A percentile compares a stretch with the other conserved stretches of the same genome.
Evolutionary conservation across 1,140 invertebrate genomes (phyloP).

Genomic region (Cherax quadricarinatus): DNA sequence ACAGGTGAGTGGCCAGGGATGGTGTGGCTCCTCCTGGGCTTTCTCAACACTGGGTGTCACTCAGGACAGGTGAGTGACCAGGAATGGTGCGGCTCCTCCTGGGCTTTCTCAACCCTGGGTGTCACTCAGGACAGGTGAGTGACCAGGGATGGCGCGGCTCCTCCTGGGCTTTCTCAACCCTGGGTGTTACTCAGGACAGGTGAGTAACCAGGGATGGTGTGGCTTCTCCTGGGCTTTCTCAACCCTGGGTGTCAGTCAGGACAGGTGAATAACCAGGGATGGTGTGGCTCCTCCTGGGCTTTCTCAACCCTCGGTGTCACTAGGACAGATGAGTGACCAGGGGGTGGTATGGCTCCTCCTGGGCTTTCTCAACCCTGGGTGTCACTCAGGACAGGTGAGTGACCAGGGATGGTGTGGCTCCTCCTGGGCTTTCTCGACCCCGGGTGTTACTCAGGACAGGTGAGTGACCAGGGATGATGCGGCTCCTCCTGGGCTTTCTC

Average conservation of each 20-base stretch:
- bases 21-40: constrained; percentile 94
- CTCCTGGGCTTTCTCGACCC: constrained; percentile 94
- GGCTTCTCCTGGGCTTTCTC: constrained; percentile 94
- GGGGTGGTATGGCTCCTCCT: constrained; percentile 93
- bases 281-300: constrained; percentile 94
- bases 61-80: constrained; percentile 86
- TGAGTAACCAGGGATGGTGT: constrained; percentile 93
- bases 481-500: constrained; percentile 94
- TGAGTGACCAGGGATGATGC: constrained; percentile 93
- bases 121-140: constrained; percentile 83
- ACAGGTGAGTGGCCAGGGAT: constrained; percentile 89
- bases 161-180: constrained; percentile 94
- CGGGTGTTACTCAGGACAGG: constrained; percentile 82
- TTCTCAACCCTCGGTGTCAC: constrained; percentile 88
- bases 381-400: constrained; percentile 83
- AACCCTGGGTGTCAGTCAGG: constrained; percentile 84
- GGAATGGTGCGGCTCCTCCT: constrained; percentile 92
- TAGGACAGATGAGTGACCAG: constrained; percentile 86
- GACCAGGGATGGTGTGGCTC: constrained; percentile 94
- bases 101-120: constrained; percentile 91
- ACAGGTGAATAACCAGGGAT: constrained; percentile 89
- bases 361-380: constrained; percentile 91
- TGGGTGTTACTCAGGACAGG: constrained; percentile 82
- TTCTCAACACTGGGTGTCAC: constrained; percentile 88
- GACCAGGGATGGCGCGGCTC: constrained; percentile 94